A percentile compares a stretch with the other conserved stretches of the same genome.
These are phyloP conservation scores for Pseudoatta argentina DNA, from an alignment of 1,140 invertebrate genomes.

Conservation along the genomic window DNA sequence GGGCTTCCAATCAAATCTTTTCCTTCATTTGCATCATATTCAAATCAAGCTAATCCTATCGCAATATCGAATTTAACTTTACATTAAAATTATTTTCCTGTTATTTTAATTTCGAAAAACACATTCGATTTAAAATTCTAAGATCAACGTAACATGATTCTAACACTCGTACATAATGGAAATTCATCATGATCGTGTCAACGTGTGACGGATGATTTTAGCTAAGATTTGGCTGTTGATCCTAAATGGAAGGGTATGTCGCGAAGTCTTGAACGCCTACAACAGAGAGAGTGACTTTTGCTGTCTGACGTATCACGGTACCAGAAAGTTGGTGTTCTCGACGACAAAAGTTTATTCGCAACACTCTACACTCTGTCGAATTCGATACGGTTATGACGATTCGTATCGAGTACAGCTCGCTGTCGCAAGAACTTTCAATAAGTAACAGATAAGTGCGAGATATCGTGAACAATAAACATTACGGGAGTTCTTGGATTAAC, in stretches of 20 bases:
- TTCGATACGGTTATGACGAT: constrained; percentile 4
- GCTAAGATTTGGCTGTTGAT: constrained; percentile 32
- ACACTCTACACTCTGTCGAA: neutral
- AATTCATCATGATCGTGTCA: constrained; percentile 37
- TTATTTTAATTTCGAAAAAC: neutral
- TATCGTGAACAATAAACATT: constrained; percentile 49
- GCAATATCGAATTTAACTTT: neutral
- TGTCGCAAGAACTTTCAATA: neutral
- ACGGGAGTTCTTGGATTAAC: constrained; percentile 32
- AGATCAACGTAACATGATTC: neutral
- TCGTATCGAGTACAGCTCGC: neutral
- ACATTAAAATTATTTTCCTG: neutral
- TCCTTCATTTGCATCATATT: neutral
- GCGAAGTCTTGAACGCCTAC: neutral
- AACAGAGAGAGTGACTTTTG: constrained; percentile 9
- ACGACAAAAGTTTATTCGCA: constrained; percentile 4
- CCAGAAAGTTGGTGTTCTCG: neutral
- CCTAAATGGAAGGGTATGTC: neutral
- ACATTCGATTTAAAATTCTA: neutral
- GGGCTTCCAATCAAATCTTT: neutral
- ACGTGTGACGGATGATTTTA: constrained; percentile 17
- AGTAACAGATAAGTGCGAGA: constrained; percentile 1
- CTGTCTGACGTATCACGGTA: neutral
- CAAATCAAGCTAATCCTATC: neutral
- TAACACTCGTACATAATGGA: neutral